Evolutionary conservation across 2,113 vertebrate genomes (phyloP), one percentile per base, ranked within the genome.

Genomic region (Cochlearius cochlearius): DNA sequence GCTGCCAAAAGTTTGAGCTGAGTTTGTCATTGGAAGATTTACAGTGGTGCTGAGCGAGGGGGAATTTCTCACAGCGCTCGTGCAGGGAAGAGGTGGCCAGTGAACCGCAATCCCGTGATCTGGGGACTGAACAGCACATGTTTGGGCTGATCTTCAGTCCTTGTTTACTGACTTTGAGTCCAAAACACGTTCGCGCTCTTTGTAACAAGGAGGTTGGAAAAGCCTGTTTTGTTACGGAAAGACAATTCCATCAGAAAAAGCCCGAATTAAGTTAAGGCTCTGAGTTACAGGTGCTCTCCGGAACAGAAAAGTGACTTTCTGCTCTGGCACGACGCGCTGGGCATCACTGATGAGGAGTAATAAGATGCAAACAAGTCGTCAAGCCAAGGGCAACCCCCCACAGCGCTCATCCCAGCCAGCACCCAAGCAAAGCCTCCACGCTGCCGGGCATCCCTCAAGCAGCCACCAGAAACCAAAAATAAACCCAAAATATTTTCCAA

Each of bases 31-130:
- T 1, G 21, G 43, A 52, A 7, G 13, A 6, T 1, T 63, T 27
- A 7, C 7, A 34, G 38, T 2, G 16, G 11, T 4, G 1, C 18
- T 7, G 77, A n/a, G 50, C 0, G 0, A 43, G 18, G 39, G 11
- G 50, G 27, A 59, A 72, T 49, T 73, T 49, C 71, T 92, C 10
- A 0, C 30, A 32, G 39, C 0, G 7, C 72, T 63, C 0, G 0
- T 38, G 25, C 19, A 58, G 49, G 56, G 11, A 25, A 39, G 50
- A 79, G 32, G 26, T 9, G 39, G 10, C 25, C 71, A 36, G 8
- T 3, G 43, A 85, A 32, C 15, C 2, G 0, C 10, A 26, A 19
- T 4, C 17, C 43, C 10, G 1, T 6, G 32, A 25, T 52, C 1
- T 75, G 56, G 41, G 49, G 41, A 47, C 34, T 15, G 9, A 64